Evolutionary conservation across 2,888 invertebrate genomes (phyloP), one percentile per base, ranked within the genome.

Genomic region (Andrena fulva): DNA sequence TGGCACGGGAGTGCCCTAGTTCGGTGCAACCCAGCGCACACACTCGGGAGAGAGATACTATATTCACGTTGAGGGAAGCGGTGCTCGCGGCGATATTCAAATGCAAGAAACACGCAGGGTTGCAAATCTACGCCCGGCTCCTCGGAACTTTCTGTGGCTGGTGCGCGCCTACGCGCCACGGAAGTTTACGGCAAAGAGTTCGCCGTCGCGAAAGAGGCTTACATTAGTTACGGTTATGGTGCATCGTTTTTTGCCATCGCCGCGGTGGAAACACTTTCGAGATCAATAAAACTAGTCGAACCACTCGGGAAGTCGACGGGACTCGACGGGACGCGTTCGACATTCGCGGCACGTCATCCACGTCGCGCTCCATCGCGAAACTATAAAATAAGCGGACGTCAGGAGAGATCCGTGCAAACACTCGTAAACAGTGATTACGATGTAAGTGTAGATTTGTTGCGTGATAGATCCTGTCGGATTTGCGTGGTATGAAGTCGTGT

Each of bases 221-320:
- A 83, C 84, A 72, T 84, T 87, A 81, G 85, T 85, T 85, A 85
- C 77, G 82, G 88, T 82, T 87, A 80, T 82, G 77, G 79, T 78
- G 66, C 76, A n/a, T 50, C 52, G 16, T 42, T 29, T 64, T 75
- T 85, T 74, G 50, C 48, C 59, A 62, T 70, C 72, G 85, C 68
- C 74, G 52, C 60, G 48, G 54, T 56, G 71, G 20, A 81, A 85
- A 85, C 88, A 85, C 79, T 87, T 88, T 60, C 27, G 62, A 72
- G 81, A 86, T 85, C 77, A 67, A 81, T 79, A 84, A 88, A 88
- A 76, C 78, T 68, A 73, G 77, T 87, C 86, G 86, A 85, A 82
- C 70, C 72, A 77, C 74, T 75, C 50, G 77, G 73, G 24, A 66
- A 85, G 82, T 70, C 82, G 82, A 66, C 59, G 62, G 62, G 72